Percentiles rank a stretch among this genome's conserved stretches.
These are phyloP conservation scores for Tenebrio molitor DNA, from an alignment of 1,140 invertebrate species.

Conservation along the genomic window DNA sequence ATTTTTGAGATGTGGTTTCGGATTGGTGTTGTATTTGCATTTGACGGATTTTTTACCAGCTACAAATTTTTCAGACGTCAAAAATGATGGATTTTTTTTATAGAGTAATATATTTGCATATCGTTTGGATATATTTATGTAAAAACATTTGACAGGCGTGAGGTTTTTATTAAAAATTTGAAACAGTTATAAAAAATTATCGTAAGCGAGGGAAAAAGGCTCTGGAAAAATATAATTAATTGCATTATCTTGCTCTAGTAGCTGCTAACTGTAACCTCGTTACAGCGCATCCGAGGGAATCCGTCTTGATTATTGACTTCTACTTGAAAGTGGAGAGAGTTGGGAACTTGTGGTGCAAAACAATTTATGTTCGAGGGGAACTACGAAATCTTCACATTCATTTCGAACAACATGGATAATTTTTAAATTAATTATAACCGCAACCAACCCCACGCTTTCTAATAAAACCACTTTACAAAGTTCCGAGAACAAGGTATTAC, in stretches of 20 bases:
- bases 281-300: slow-evolving; percentile 38
- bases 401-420: slow-evolving; percentile 33
- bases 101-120: slow-evolving; percentile 18
- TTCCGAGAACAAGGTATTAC: slow-evolving; percentile 32
- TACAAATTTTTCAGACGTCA: slow-evolving; percentile 34
- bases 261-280: slow-evolving; percentile 35
- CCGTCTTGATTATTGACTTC: slow-evolving; percentile 34
- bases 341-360: slow-evolving; percentile 28
- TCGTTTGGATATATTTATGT: slow-evolving; percentile 3
- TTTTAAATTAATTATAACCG: slow-evolving; percentile 37
- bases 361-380: slow-evolving; percentile 26
- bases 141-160: slow-evolving; percentile 10
- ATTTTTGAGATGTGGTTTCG: slow-evolving; percentile 46
- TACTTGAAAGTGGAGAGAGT: slow-evolving; percentile 26
- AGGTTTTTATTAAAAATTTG: slow-evolving; percentile 16
- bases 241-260: slow-evolving; percentile 30
- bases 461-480: slow-evolving; percentile 32
- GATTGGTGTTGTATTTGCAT: slow-evolving; percentile 40
- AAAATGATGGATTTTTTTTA: slow-evolving; percentile 9
- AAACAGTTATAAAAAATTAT: slow-evolving; percentile 1
- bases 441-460: slow-evolving; percentile 8
- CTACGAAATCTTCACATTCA: slow-evolving; percentile 25
- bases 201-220: background rate
- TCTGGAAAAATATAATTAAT: slow-evolving; percentile 22
- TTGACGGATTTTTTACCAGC: slow-evolving; percentile 36